Evolutionary conservation across 2,797 vertebrate species (phyloP).

Genomic region (Syngnathus rostellatus): DNA sequence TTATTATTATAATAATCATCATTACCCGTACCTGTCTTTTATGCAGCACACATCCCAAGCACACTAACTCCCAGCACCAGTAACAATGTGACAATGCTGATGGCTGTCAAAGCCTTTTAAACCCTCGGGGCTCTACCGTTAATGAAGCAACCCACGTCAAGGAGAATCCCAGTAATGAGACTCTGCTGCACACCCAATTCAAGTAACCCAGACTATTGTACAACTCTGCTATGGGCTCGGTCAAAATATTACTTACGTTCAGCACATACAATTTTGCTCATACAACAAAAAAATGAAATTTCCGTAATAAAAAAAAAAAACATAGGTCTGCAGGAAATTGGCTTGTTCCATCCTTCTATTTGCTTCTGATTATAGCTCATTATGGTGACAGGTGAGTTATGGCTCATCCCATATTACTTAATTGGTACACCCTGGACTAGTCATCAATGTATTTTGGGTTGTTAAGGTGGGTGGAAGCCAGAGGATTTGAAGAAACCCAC

Average conservation of each 20-base stretch:
- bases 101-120: conserved; percentile 51
- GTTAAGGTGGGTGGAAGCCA: not conserved
- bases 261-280: conserved; percentile 11
- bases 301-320: not conserved
- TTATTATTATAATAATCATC: too few relatives aligned
- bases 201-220: conserved; percentile 7
- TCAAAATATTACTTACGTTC: not conserved
- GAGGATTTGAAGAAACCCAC: not conserved
- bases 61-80: conserved; percentile 30
- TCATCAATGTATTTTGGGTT: not conserved
- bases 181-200: conserved; percentile 35
- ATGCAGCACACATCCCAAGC: conserved; percentile 17
- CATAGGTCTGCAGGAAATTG: not conserved
- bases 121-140: conserved; percentile 37
- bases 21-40: conserved; percentile 11
- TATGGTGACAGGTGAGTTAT: not conserved
- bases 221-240: not conserved
- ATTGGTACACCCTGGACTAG: not conserved
- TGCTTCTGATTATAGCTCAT: not conserved
- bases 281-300: not conserved
- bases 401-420: not conserved
- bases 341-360: not conserved
- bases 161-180: conserved; percentile 51
- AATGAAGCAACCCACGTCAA: conserved; percentile 55
- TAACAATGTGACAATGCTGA: conserved; percentile 52